Evolutionary conservation across 2,797 vertebrate species (phyloP), one percentile per base, ranked within the genome.

Genomic region (Artibeus jamaicensis): DNA sequence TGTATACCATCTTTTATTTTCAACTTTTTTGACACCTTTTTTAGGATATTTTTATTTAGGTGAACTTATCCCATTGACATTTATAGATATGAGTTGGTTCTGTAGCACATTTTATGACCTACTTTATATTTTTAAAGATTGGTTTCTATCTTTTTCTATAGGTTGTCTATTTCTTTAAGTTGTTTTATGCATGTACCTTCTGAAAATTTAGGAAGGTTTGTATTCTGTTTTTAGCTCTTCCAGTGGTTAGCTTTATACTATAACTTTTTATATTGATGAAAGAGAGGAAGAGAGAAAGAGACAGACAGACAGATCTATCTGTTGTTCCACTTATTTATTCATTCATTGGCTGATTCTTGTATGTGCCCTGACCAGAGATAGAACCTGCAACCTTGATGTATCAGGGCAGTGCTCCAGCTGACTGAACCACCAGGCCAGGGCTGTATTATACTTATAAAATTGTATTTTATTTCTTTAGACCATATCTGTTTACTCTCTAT

Each of bases 111-210:
- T 93, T 67, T 76, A 68, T 76, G 46, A 55, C 32, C 55, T 76
- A 39, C 32, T 88, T 93, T 87, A 71, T 89, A 44, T 73, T 93
- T 62, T 81, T 88, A 82, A 74, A 70, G 18, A 83, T 83, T 86
- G 42, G 50, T 59, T 74, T 83, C 55, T 74, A 34, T 74, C 65
- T 93, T 88, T 78, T 39, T 86, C 62, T 55, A 32, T 32, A 53
- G 32, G 22, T 19, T 76, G 9, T 93, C 26, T 89, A 74, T 83
- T 83, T 92, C 42, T 55, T 26, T 57, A 34, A 53, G 29, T 70
- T 55, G 22, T 81, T 82, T 93, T 70, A 78, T 44, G 32, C 9
- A 1, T 82, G 22, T 82, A 55, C 67, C 21, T 73, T 82, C 65
- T 86, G 39, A 82, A 74, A 65, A 88, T 55, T 92, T 83, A 83